Percentiles rank a stretch among this genome's conserved stretches.
phyloP scores from a whole-genome alignment of 2,888 invertebrate genomes.

The Aphidius colemani region DNA sequence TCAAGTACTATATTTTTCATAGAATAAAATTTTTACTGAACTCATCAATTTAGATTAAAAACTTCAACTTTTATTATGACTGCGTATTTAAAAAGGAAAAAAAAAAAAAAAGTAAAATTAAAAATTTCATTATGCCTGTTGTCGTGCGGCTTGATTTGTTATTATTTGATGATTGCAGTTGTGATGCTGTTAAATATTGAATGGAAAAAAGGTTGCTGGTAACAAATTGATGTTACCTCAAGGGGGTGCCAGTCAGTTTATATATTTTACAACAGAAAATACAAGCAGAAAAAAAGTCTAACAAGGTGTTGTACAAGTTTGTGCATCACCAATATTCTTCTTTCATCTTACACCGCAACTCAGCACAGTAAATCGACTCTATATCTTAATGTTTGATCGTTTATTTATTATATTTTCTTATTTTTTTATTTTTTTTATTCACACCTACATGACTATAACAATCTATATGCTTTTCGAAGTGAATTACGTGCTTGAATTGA shows the following conservation, averaged over 20 bases:
- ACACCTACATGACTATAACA: slow-evolving; percentile 31
- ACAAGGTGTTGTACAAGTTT: slow-evolving; percentile 56
- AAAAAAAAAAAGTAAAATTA: no score
- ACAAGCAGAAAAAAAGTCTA: slow-evolving; percentile 42
- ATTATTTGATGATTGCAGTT: slow-evolving; percentile 11
- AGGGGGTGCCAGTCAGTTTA: slow-evolving; percentile 31
- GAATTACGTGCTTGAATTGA: slow-evolving; percentile 51
- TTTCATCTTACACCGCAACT: slow-evolving; percentile 52
- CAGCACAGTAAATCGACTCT: slow-evolving; percentile 45
- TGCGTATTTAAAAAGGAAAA: no score
- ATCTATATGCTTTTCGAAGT: slow-evolving; percentile 37
- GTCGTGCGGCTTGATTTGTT: no score
- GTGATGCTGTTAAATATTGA: slow-evolving; percentile 36
- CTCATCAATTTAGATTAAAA: no score
- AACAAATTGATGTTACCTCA: slow-evolving; percentile 55
- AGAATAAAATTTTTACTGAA: no score
- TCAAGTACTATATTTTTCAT: no score
- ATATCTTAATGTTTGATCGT: slow-evolving; percentile 50
- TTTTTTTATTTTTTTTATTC: slow-evolving; percentile 32
- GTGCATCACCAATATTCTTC: slow-evolving; percentile 38
- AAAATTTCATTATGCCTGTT: no score
- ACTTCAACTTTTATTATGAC: no score
- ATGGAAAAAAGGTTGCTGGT: slow-evolving; percentile 36
- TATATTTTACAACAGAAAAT: slow-evolving; percentile 7
- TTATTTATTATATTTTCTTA: no score